Percentiles rank a stretch among this genome's conserved stretches.
Conservation (phyloP, 2,888 invertebrate genomes). For the Drosophila acutilabella region DNA sequence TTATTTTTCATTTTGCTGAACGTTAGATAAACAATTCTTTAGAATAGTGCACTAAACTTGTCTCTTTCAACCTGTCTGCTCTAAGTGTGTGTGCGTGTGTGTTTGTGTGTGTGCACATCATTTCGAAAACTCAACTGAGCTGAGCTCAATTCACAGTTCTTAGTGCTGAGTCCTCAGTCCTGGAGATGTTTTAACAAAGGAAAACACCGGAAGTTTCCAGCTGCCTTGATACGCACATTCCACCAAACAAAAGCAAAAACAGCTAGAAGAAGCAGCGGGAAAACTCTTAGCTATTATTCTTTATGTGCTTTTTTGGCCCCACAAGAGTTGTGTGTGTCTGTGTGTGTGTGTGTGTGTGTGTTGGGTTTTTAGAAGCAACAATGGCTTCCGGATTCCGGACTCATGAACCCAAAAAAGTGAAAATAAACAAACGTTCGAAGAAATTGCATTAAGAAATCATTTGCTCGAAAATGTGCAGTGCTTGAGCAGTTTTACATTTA, state of each 20-base stretch:
- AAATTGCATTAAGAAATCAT: conserved; percentile 80
- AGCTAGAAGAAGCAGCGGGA: conserved; percentile 9
- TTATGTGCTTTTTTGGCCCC: conserved; percentile 55
- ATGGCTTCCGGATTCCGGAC: conserved; percentile 47
- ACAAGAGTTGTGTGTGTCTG: conserved; percentile 5
- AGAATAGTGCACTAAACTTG: conserved; percentile 35
- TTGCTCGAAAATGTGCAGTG: conserved; percentile 55
- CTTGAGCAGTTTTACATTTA: conserved; percentile 35
- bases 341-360: conserved; percentile 12
- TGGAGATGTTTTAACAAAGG: conserved; percentile 48
- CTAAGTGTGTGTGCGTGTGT: conserved; percentile 28
- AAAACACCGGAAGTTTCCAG: conserved; percentile 49
- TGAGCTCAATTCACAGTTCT: conserved; percentile 16
- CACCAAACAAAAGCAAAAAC: conserved; percentile 8
- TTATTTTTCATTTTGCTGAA: conserved; percentile 58
- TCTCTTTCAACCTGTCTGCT: conserved; percentile 46
- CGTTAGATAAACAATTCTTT: conserved; percentile 58
- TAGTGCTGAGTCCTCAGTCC: not conserved
- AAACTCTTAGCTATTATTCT: conserved; percentile 65
- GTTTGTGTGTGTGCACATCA: not conserved
- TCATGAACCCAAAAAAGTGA: conserved; percentile 25
- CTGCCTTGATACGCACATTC: conserved; percentile 48
- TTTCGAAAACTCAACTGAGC: conserved; percentile 19
- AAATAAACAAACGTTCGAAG: conserved; percentile 29
- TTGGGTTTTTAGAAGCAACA: conserved; percentile 57